Conservation (phyloP, 1,140 invertebrate species). For the Rhizoglyphus robini region DNA sequence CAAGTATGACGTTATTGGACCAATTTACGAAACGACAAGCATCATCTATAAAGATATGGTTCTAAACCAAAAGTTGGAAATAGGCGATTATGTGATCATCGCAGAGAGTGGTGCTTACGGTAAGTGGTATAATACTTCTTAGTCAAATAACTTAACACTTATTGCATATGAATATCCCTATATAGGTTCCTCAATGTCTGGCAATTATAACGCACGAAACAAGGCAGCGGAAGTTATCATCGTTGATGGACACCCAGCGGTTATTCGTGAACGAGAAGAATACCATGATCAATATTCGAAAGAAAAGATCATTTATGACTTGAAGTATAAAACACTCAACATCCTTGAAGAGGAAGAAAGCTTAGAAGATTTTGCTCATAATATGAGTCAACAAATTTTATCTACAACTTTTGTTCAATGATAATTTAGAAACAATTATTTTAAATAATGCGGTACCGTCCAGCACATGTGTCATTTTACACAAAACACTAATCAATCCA, state of each 20-base stretch:
- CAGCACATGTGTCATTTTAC: no score
- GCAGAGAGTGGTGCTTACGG: constrained; percentile 39
- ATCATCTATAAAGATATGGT: constrained; percentile 35
- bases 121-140: background rate
- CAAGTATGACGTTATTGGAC: constrained; percentile 36
- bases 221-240: constrained; percentile 35
- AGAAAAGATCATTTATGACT: constrained; percentile 5
- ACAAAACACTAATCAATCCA: no score
- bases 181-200: constrained; percentile 35
- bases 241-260: constrained; percentile 25
- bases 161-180: no score
- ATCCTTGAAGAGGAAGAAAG: constrained; percentile 7
- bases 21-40: constrained; percentile 38
- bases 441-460: no score
- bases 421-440: no score
- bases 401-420: background rate
- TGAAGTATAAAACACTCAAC: constrained; percentile 7
- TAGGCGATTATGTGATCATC: constrained; percentile 32
- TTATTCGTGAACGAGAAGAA: constrained; percentile 32
- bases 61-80: constrained; percentile 27
- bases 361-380: constrained; percentile 5
- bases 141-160: background rate
- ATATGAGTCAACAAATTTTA: background rate
- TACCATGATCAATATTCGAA: constrained; percentile 26
- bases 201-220: constrained; percentile 38